Percentiles rank a stretch among this genome's conserved stretches.
These are phyloP conservation scores for Pseudocheirus occidentalis DNA, from an alignment of 2,797 vertebrate genomes.

Conservation along the genomic window DNA sequence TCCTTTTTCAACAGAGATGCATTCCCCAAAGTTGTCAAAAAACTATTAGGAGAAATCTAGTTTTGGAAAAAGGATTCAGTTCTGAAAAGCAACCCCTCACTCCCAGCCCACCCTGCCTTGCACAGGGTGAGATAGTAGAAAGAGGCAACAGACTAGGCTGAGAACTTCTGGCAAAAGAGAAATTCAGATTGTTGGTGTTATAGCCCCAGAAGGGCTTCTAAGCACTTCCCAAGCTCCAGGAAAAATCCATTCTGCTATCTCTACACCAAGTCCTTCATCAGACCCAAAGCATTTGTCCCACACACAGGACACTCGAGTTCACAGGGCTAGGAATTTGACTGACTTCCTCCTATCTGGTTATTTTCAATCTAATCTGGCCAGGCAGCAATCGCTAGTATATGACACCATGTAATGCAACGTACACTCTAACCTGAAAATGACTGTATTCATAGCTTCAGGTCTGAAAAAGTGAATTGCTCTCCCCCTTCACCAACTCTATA, in stretches of 20 bases:
- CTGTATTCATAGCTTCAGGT: neutral
- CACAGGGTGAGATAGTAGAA: neutral
- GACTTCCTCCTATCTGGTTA: neutral
- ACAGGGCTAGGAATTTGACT: neutral
- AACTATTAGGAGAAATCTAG: neutral
- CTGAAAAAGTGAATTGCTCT: neutral
- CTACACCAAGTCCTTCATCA: neutral
- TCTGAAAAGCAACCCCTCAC: neutral
- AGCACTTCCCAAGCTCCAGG: neutral
- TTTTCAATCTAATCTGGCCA: neutral
- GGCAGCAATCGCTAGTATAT: neutral
- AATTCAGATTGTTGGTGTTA: neutral
- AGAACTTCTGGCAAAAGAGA: slow-evolving; percentile 28
- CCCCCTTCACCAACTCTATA: neutral
- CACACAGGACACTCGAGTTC: neutral
- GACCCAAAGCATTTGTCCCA: neutral
- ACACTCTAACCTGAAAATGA: neutral
- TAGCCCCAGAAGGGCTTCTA: neutral
- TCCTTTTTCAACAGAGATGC: neutral
- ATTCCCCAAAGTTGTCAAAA: neutral
- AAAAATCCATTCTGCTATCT: neutral
- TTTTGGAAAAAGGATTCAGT: neutral
- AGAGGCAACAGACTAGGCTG: neutral
- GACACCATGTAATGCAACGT: neutral
- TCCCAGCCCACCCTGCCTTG: neutral